These are phyloP conservation scores for Taphrorychus bicolor DNA, from an alignment of 2,888 invertebrate genomes.

Conservation along the genomic window DNA sequence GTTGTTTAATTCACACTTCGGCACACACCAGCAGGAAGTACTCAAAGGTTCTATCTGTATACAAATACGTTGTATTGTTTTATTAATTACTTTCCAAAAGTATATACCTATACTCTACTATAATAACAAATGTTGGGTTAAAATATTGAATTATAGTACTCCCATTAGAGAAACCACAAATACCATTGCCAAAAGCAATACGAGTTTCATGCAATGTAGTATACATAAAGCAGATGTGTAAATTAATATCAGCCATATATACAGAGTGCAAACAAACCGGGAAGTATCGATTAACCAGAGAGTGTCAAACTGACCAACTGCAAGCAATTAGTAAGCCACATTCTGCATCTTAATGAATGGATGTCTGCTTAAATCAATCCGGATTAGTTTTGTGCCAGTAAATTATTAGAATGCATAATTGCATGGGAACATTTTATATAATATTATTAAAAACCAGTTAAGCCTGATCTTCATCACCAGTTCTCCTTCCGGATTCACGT, in stretches of 20 bases:
- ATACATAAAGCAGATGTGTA: background rate
- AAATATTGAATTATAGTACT: too few relatives aligned
- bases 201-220: background rate
- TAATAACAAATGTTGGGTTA: too few relatives aligned
- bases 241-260: background rate
- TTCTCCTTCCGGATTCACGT: background rate
- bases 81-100: too few relatives aligned
- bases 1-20: conserved; percentile 16
- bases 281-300: background rate
- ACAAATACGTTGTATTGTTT: too few relatives aligned
- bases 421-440: background rate
- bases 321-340: background rate
- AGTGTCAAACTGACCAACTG: background rate
- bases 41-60: too few relatives aligned
- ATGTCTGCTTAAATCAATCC: background rate
- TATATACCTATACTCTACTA: too few relatives aligned
- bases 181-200: too few relatives aligned
- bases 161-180: too few relatives aligned
- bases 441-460: background rate
- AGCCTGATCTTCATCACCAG: background rate
- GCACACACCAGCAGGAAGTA: conserved; percentile 32
- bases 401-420: background rate
- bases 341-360: background rate
- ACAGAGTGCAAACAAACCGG: background rate
- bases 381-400: background rate